Evolutionary conservation across 2,797 vertebrate species (phyloP).

Genomic region (Gila robusta): DNA sequence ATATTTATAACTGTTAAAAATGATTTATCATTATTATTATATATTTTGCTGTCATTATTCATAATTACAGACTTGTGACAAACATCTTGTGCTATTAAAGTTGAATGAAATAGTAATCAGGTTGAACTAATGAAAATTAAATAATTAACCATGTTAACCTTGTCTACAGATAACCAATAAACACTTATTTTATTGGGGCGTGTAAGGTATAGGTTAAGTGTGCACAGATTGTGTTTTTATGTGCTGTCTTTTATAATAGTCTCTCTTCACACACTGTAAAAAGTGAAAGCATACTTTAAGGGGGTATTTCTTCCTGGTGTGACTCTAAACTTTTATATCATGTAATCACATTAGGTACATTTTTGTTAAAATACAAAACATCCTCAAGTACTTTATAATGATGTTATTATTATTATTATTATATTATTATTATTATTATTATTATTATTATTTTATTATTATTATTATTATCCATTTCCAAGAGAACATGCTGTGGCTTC

Average conservation of each 20-base stretch:
- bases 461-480: background rate
- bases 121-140: background rate
- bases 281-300: background rate
- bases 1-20: background rate
- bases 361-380: background rate
- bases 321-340: background rate
- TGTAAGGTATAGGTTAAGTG: conserved; percentile 23
- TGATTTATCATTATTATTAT: background rate
- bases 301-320: background rate
- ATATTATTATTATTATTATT: no score
- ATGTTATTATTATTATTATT: background rate
- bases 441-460: background rate
- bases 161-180: conserved; percentile 28
- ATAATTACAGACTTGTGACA: background rate
- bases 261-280: conserved; percentile 6
- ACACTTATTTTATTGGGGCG: conserved; percentile 39
- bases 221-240: conserved; percentile 14
- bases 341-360: background rate
- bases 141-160: conserved; percentile 2
- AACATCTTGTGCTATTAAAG: background rate
- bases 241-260: background rate
- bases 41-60: background rate
- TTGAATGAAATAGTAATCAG: background rate
- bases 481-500: conserved; percentile 21
- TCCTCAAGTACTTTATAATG: background rate